Evolutionary conservation across 2,113 vertebrate genomes (phyloP), one percentile per base, ranked within the genome.

Genomic region (Nycticebus coucang): DNA sequence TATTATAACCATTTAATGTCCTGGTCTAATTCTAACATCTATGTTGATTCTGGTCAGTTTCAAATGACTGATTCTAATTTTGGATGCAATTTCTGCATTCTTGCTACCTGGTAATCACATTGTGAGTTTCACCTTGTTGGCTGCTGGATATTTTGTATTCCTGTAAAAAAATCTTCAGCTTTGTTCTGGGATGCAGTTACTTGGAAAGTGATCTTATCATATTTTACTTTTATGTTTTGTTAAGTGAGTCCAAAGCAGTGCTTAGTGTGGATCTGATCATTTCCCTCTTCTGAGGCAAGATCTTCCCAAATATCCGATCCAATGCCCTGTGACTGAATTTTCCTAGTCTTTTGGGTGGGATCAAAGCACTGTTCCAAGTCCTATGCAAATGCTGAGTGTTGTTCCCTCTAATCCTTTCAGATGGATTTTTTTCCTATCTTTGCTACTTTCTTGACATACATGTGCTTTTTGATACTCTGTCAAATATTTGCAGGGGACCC

Each of bases 221-320:
- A 57, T 64, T 84, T 71, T 93, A 82, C 59, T 57, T 86, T 90
- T 68, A 66, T 80, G 11, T 74, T 91, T 74, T 87, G 21, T 87
- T 87, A 87, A 75, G 24, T 74, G 55, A 18, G 28, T 17, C 59
- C 59, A 87, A 62, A 75, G 33, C 26, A 84, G n/a, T 81, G 77
- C 57, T 89, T 57, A 45, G 26, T 60, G 26, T 87, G 78, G 84
- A 5, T n/a, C 30, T 96, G 37, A 68, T 72, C 19, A 50, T 75
- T 74, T 7, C 83, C 41, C 22, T 66, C 7, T 57, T 21, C 50
- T 50, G 18, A 92, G 18, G 37, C 45, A 68, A 75, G 37, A n/a
- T 55, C 53, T 83, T 80, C 71, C 50, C 41, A 33, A 83, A 41
- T 83, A 55, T 33, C 79, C 45, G 64, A n/a, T 26, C 37, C 41